Evolutionary conservation across 1,140 invertebrate species (phyloP), one percentile per base, ranked within the genome.

Genomic region (Agrilus planipennis): DNA sequence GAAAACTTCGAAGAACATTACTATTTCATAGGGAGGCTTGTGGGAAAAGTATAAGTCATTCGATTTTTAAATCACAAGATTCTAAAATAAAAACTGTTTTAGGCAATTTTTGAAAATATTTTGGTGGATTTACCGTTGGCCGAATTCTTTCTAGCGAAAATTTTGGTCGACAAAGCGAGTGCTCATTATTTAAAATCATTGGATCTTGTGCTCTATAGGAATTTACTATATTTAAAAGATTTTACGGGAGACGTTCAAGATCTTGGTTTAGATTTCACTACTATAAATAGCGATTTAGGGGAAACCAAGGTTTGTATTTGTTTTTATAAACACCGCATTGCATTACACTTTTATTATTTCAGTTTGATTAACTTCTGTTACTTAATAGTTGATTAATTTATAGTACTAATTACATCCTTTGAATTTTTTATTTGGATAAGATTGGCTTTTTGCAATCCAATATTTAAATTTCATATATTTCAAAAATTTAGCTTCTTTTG

Each of bases 91-190:
- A 19, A n/a, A n/a, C n/a, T n/a, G n/a, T 68, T 67, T 4, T 63
- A 84, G 79, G 90, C 90, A 0, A 67, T 98, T 12, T 96, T 94
- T 64, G 92, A 97, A 62, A 93, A 93, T 66, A 72, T 96, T 22
- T 63, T 97, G 39, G 86, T 95, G 4, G 93, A 98, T 61, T 61
- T 97, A 14, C 92, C 92, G 0, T 76, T 98, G 50, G 89, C 90
- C 1, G 86, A 89, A 47, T 94, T 93, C 59, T 94, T 94, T 58
- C 63, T 97, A 6, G 81, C 83, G 1, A 92, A 93, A 62, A 69
- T 93, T 16, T 72, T 92, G 31, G 77, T 79, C 0, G 83, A 88
- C 46, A 46, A 69, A 47, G 81, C 94, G 1, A 91, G 94, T 56
- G 86, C 96, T 37, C 89, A 95, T 68, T 86, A 95, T 61, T 63